Percentiles rank a stretch among this genome's conserved stretches.
These are phyloP conservation scores for Charadrius vociferus DNA, from an alignment of 2,113 vertebrate species.

Conservation along the genomic window DNA sequence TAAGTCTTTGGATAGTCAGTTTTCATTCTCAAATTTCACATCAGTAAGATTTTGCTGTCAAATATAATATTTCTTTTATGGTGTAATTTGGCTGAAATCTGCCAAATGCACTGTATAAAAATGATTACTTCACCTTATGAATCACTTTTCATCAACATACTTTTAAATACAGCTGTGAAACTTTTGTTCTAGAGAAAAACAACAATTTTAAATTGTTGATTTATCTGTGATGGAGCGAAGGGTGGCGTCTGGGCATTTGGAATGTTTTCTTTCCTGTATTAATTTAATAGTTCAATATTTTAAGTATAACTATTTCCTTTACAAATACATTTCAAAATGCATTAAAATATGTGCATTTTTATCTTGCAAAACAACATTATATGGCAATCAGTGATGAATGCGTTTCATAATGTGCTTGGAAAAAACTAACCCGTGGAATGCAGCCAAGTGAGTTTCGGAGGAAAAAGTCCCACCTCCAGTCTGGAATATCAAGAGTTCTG, in stretches of 20 bases:
- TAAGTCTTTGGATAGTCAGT: background rate
- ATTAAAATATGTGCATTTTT: background rate
- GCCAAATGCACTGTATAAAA: constrained; percentile 43
- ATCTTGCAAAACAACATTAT: background rate
- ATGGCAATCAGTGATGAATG: background rate
- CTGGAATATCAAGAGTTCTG: background rate
- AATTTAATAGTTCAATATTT: background rate
- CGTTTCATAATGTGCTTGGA: background rate
- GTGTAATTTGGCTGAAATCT: constrained; percentile 34
- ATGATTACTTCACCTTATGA: constrained; percentile 60
- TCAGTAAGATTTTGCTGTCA: constrained; percentile 21
- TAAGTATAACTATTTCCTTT: background rate
- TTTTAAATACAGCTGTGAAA: constrained; percentile 48
- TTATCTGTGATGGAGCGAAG: background rate
- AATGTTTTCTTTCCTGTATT: background rate
- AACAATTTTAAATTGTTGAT: constrained; percentile 18
- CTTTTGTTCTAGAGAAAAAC: constrained; percentile 37
- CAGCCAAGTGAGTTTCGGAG: background rate
- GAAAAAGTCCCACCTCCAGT: background rate
- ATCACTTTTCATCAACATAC: constrained; percentile 54
- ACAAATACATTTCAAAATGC: background rate
- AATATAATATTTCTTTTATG: constrained; percentile 64
- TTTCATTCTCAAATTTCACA: constrained; percentile 34
- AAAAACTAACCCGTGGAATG: background rate
- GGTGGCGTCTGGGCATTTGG: background rate